These are phyloP conservation scores for Stomatorhinus ivindoensis DNA, from an alignment of 2,113 vertebrate genomes.

Conservation along the genomic window DNA sequence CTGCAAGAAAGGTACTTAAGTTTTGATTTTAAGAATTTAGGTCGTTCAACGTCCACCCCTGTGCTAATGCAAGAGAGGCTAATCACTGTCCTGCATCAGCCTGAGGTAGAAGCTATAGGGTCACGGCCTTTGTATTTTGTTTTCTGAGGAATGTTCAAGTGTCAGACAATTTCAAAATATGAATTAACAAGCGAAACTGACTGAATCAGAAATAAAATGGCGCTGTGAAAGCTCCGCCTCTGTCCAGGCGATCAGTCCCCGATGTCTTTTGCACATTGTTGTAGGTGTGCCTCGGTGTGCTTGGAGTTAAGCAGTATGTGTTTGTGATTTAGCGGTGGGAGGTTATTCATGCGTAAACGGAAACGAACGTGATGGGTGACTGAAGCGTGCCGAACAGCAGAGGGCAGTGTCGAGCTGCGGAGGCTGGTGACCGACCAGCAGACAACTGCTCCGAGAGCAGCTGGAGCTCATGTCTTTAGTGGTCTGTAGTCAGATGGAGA, in stretches of 20 bases:
- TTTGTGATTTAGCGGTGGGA: not conserved
- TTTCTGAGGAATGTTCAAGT: not conserved
- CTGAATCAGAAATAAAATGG: not conserved
- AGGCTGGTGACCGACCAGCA: not conserved
- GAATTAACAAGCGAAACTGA: not conserved
- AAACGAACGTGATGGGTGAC: not conserved
- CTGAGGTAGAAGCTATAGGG: not conserved
- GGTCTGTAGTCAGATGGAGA: not conserved
- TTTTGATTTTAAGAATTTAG: not conserved
- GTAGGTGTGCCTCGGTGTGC: not conserved
- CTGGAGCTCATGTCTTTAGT: not conserved
- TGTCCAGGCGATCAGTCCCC: no score
- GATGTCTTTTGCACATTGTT: not conserved
- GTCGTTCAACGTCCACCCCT: not conserved
- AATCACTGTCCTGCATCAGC: no score
- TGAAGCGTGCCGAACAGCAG: not conserved
- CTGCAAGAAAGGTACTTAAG: not conserved
- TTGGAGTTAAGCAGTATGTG: not conserved
- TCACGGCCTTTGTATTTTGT: not conserved
- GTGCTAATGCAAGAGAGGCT: not conserved
- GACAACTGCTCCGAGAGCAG: not conserved
- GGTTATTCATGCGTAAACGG: not conserved
- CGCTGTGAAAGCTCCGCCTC: no score
- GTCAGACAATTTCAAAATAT: not conserved
- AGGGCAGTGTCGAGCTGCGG: not conserved